phyloP scores from a whole-genome alignment of 2,888 invertebrate species.

The Chelonus formosanus region DNA sequence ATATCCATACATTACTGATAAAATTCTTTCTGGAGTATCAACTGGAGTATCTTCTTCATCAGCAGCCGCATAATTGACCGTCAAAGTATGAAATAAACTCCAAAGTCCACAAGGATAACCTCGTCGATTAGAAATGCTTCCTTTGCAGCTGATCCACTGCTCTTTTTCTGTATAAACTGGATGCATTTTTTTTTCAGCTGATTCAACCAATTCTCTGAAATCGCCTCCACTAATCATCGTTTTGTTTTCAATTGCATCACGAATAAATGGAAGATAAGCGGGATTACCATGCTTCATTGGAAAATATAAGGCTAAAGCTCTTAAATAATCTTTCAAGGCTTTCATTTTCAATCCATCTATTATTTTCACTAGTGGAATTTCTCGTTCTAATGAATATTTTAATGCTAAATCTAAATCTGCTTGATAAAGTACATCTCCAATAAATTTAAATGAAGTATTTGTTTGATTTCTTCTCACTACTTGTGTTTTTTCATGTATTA shows the following conservation, averaged over 20 bases:
- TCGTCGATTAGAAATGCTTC: constrained; percentile 77
- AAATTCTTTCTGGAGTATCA: constrained; percentile 72
- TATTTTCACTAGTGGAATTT: constrained; percentile 76
- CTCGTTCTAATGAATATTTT: constrained; percentile 83
- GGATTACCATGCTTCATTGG: constrained; percentile 77
- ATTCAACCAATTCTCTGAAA: constrained; percentile 69
- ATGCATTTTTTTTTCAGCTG: constrained; percentile 68
- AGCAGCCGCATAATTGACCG: constrained; percentile 70
- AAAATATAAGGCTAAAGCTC: constrained; percentile 78
- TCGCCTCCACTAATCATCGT: constrained; percentile 70
- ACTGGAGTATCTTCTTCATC: constrained; percentile 46
- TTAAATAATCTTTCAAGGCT: constrained; percentile 79
- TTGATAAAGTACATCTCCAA: constrained; percentile 77
- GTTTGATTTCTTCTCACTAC: constrained; percentile 48
- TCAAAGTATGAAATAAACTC: constrained; percentile 92
- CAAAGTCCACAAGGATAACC: constrained; percentile 96
- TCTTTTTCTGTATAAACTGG: constrained; percentile 67
- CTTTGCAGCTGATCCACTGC: constrained; percentile 83
- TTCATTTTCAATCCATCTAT: constrained; percentile 77
- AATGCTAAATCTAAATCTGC: constrained; percentile 89
- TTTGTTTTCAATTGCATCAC: constrained; percentile 68
- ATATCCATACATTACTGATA: constrained; percentile 87
- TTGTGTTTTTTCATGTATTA: constrained; percentile 45
- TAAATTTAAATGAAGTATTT: constrained; percentile 52
- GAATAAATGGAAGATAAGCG: constrained; percentile 62